phyloP scores from a whole-genome alignment of 2,797 vertebrate genomes.

The Margarornis squamiger region DNA sequence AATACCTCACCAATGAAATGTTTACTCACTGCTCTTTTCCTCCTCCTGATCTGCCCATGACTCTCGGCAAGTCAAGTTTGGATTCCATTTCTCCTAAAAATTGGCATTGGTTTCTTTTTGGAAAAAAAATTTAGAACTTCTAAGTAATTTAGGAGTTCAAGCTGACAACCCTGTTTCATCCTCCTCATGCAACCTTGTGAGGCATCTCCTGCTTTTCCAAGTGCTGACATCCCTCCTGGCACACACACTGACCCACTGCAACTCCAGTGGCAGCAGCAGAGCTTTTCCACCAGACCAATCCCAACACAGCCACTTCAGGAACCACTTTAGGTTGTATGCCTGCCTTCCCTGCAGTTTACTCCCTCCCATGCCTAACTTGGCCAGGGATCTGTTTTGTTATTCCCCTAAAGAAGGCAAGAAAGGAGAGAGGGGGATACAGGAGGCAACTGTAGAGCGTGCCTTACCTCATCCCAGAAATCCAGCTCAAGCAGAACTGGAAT shows the following conservation, averaged over 20 bases:
- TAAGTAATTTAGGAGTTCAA: neutral
- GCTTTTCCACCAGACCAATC: neutral
- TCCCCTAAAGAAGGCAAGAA: neutral
- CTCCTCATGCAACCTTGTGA: neutral
- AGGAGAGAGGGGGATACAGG: neutral
- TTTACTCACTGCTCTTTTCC: neutral
- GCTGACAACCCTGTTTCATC: neutral
- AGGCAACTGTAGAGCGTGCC: neutral
- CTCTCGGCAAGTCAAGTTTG: neutral
- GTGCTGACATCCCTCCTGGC: neutral
- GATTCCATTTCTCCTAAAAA: neutral
- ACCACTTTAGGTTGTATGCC: neutral
- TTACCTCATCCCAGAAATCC: neutral
- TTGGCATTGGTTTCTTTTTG: accelerated
- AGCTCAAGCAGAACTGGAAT: neutral
- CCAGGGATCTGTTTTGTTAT: neutral
- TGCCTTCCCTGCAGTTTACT: neutral
- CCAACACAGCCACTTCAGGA: neutral
- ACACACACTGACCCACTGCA: neutral
- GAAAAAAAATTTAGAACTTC: neutral
- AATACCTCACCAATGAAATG: neutral
- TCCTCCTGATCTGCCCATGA: neutral
- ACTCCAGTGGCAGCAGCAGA: neutral
- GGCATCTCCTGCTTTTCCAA: neutral
- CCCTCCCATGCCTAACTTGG: neutral